Evolutionary conservation across 2,797 vertebrate genomes (phyloP).

Genomic region (Takifugu ocellatus): DNA sequence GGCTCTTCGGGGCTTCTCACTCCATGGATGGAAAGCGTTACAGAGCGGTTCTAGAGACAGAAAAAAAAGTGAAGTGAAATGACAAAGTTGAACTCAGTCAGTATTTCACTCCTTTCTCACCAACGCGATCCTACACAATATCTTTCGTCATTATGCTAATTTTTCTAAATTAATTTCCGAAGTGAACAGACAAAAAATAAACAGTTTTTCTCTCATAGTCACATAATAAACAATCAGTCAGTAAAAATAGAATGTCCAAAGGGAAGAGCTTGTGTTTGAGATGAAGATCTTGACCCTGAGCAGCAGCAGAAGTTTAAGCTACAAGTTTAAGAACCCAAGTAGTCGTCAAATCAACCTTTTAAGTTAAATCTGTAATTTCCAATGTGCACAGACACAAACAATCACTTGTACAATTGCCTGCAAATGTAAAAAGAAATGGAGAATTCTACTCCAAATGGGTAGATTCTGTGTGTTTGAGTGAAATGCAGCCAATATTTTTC

Average conservation of each 20-base stretch:
- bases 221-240: no score
- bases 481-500: constrained; percentile 49
- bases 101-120: no score
- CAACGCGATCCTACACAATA: no score
- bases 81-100: constrained; percentile 11
- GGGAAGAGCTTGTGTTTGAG: no score
- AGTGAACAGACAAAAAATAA: not conserved
- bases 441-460: constrained; percentile 15
- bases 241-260: no score
- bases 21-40: constrained; percentile 25
- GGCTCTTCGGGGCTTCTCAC: constrained; percentile 43
- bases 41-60: constrained; percentile 50
- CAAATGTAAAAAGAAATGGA: not conserved
- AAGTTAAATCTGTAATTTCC: no score
- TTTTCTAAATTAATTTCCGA: no score
- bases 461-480: not conserved
- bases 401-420: not conserved
- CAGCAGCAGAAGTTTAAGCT: no score
- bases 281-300: no score
- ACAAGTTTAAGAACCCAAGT: no score
- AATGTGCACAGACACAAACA: not conserved
- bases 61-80: constrained; percentile 33
- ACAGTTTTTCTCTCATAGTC: not conserved
- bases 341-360: no score
- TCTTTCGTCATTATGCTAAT: no score